Base-by-base conservation (phyloP, 2,888 invertebrate species). In the Archips crataeganus region DNA sequence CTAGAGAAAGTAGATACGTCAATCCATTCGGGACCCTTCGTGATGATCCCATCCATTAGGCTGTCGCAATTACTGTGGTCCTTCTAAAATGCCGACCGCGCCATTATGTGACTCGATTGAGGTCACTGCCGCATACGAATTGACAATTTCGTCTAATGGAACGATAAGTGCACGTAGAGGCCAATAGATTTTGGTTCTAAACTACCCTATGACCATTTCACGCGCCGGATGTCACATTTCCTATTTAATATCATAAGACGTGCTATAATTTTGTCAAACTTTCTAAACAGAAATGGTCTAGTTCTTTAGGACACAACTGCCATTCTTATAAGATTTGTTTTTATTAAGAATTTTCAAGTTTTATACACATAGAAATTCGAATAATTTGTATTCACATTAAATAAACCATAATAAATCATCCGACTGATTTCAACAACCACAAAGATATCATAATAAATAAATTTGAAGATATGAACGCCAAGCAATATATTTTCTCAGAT, bases 71-170 rank as follows among this genome's bases (percentile, higher is more conserved):
- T 88, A 86, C 80, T 80, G 66, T 74, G 77, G 73, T 78, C 76
- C 80, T 82, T 83, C 81, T 81, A 84, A 85, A 85, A 81, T 80
- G 81, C 76, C 78, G 75, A 76, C 74, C 69, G 64, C 76, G 75
- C 69, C 75, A 76, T 71, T 75, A 69, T 68, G 78, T 77, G 75
- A 63, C 79, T 76, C 76, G 77, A 80, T 69, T 71, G 77, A 75
- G 77, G 74, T 75, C 75, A 75, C 65, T 77, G 68, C 77, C 77
- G 82, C 82, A 84, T 83, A 84, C 82, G 81, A 87, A 88, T 90
- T 79, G 85, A 78, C 84, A 81, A 86, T 89, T 87, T 81, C 75
- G 71, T 77, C 76, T 85, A 90, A 87, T 88, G 84, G 85, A 83
- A 83, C 79, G 78, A 82, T 82, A 84, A 80, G 80, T 80, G 78